These are phyloP conservation scores for Oxytorus armatus DNA, from an alignment of 2,888 invertebrate species.

Conservation along the genomic window DNA sequence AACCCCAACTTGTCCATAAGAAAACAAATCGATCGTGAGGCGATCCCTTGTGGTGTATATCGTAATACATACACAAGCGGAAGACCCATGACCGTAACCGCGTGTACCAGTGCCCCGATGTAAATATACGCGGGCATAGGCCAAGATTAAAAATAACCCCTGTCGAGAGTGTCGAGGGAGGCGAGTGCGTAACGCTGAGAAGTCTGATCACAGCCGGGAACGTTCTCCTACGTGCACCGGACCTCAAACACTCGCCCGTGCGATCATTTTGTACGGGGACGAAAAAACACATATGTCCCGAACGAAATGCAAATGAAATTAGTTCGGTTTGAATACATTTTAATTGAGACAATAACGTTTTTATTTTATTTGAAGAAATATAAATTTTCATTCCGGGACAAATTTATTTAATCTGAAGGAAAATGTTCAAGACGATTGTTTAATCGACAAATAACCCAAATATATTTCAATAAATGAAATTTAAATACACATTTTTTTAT, in stretches of 20 bases:
- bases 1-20: constrained; percentile 60
- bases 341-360: no score
- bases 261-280: not conserved
- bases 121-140: constrained; percentile 41
- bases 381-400: no score
- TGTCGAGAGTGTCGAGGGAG: constrained; percentile 28
- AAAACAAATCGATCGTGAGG: constrained; percentile 63
- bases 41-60: constrained; percentile 39
- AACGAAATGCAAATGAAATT: not conserved
- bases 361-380: no score
- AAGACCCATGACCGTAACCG: constrained; percentile 59
- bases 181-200: constrained; percentile 35
- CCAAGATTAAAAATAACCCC: constrained; percentile 62
- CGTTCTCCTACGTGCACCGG: constrained; percentile 20
- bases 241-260: not conserved
- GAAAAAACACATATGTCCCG: no score
- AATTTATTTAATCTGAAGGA: no score
- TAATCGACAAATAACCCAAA: no score
- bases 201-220: constrained; percentile 38
- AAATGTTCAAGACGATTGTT: no score
- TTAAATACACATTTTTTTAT: no score
- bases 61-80: constrained; percentile 1
- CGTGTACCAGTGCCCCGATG: constrained; percentile 48
- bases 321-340: not conserved
- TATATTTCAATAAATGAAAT: no score